Evolutionary conservation across 1,140 invertebrate species (phyloP).

Genomic region (Bombus impatiens): DNA sequence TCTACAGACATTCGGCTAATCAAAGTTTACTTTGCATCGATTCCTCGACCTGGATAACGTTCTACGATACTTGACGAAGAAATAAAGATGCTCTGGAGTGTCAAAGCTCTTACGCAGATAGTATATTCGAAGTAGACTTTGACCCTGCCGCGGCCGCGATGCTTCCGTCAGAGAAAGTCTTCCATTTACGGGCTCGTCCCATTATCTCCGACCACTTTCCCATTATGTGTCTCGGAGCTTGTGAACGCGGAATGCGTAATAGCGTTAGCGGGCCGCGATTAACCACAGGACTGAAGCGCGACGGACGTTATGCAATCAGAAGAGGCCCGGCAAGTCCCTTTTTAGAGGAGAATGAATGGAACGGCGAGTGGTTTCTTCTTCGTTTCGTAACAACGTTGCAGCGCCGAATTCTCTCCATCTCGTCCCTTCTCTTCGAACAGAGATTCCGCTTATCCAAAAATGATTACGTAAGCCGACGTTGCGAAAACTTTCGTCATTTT

Average conservation of each 20-base stretch:
- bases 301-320: not conserved
- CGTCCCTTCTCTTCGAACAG: not conserved
- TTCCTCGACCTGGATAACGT: not conserved
- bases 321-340: not conserved
- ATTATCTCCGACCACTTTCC: constrained; percentile 36
- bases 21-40: too few relatives aligned
- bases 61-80: not conserved
- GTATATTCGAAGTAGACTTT: not conserved
- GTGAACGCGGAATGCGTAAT: constrained; percentile 28
- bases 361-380: not conserved
- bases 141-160: not conserved
- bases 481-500: constrained; percentile 9
- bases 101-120: not conserved
- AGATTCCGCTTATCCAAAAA: not conserved
- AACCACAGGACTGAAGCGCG: constrained; percentile 2
- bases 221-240: constrained; percentile 31
- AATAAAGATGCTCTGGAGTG: not conserved
- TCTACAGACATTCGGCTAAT: not conserved
- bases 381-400: not conserved
- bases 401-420: not conserved
- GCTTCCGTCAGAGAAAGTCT: constrained; percentile 34
- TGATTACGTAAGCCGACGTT: not conserved
- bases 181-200: not conserved
- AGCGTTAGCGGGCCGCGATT: constrained; percentile 35
- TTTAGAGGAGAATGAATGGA: not conserved